Conservation (phyloP, 2,113 vertebrate species). For the Macaca nemestrina region DNA sequence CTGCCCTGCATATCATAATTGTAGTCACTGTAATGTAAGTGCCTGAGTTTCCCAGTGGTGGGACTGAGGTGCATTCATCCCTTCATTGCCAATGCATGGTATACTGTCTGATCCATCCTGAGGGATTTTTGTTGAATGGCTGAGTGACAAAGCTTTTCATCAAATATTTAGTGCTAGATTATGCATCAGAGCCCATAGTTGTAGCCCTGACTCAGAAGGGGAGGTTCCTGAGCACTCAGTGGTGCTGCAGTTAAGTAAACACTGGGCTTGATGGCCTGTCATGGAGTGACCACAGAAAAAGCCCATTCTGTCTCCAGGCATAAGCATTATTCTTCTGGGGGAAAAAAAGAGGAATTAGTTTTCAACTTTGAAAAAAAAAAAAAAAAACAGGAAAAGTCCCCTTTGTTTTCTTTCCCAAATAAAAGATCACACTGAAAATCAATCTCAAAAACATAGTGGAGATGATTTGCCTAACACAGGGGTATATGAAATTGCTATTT, state of each 20-base stretch:
- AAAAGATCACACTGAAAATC: not conserved
- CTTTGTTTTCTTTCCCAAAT: slow-evolving; percentile 1
- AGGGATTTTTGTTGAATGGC: not conserved
- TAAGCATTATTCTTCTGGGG: not conserved
- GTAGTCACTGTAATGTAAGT: not conserved
- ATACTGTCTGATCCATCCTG: not conserved
- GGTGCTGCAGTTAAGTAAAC: not conserved
- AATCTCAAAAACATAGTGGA: not conserved
- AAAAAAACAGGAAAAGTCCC: not conserved
- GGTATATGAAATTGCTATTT: too few species aligned
- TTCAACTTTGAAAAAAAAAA: not conserved
- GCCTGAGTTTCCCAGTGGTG: not conserved
- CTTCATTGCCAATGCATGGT: not conserved
- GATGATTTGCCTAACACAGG: not conserved
- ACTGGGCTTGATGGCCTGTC: not conserved
- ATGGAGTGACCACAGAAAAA: not conserved
- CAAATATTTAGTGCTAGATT: not conserved
- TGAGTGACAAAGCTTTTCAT: not conserved
- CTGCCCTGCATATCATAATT: not conserved
- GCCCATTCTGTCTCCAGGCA: not conserved
- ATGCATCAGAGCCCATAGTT: not conserved
- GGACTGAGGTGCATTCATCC: not conserved
- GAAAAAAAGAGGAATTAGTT: not conserved
- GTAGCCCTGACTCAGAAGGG: not conserved
- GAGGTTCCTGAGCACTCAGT: not conserved